Conservation (phyloP, 1,140 invertebrate genomes). For the Drosophila insularis region DNA sequence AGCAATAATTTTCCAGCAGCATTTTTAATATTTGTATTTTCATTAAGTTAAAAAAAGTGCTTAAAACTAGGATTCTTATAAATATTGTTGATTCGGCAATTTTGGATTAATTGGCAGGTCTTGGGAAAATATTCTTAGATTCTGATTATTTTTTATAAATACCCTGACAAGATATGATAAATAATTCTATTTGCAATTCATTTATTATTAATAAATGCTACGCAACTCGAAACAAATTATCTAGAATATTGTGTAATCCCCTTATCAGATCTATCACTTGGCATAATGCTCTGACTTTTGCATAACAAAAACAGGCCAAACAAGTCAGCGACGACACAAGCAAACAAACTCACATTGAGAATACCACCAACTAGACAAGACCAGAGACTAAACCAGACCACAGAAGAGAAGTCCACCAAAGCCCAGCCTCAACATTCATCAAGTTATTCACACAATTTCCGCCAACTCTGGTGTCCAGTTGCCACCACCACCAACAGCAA, state of each 20-base stretch:
- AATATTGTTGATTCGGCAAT: no score
- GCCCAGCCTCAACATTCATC: conserved; percentile 58
- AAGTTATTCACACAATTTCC: conserved; percentile 76
- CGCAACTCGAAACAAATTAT: neutral
- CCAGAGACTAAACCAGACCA: neutral
- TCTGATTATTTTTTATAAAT: neutral
- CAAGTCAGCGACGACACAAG: conserved; percentile 31
- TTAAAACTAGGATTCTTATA: no score
- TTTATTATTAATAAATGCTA: neutral
- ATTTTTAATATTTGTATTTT: no score
- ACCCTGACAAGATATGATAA: neutral
- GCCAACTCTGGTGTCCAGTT: conserved; percentile 22
- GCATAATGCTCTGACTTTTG: neutral
- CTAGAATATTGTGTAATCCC: conserved; percentile 9
- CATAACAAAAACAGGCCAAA: conserved; percentile 33
- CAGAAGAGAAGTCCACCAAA: neutral
- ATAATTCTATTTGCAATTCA: conserved; percentile 1
- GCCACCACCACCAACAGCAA: no score
- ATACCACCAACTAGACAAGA: neutral
- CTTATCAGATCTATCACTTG: conserved; percentile 11
- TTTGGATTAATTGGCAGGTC: no score
- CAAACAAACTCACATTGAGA: conserved; percentile 11
- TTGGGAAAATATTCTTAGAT: no score
- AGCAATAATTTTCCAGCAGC: no score
- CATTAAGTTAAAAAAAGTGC: no score